A percentile compares a stretch with the other conserved stretches of the same genome.
Conservation (phyloP, 2,113 vertebrate species). For the Monopterus albus region DNA sequence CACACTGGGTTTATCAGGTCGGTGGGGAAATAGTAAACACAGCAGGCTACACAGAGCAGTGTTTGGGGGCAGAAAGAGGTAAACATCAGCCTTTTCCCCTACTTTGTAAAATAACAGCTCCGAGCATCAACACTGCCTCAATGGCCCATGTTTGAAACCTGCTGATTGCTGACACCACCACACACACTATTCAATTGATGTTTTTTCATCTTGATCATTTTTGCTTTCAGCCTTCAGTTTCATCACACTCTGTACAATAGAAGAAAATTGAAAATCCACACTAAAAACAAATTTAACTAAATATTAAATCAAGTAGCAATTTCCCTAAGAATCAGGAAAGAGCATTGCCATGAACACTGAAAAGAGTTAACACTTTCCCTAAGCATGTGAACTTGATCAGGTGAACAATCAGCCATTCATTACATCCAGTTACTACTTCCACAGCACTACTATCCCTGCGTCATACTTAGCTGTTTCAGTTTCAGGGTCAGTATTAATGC, state of each 20-base stretch:
- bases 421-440: too few species aligned
- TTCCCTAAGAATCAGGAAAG: not conserved
- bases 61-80: constrained; percentile 50
- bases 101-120: constrained; percentile 65
- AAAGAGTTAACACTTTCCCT: not conserved
- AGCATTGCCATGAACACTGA: not conserved
- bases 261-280: too few species aligned
- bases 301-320: constrained; percentile 3
- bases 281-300: too few species aligned
- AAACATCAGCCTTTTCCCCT: constrained; percentile 59
- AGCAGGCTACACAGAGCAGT: constrained; percentile 51
- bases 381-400: not conserved
- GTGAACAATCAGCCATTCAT: too few species aligned
- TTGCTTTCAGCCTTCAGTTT: constrained; percentile 27
- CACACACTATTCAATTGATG: constrained; percentile 20
- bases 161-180: constrained; percentile 57
- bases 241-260: too few species aligned
- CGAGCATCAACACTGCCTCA: constrained; percentile 67
- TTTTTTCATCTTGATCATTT: constrained; percentile 27
- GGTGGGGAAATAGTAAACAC: constrained; percentile 43
- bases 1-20: constrained; percentile 34
- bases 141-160: constrained; percentile 49
- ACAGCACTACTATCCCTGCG: too few species aligned
- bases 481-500: too few species aligned
- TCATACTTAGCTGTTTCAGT: too few species aligned